These are phyloP conservation scores for Drosophila mercatorum DNA, from an alignment of 2,888 invertebrate genomes.

Conservation along the genomic window DNA sequence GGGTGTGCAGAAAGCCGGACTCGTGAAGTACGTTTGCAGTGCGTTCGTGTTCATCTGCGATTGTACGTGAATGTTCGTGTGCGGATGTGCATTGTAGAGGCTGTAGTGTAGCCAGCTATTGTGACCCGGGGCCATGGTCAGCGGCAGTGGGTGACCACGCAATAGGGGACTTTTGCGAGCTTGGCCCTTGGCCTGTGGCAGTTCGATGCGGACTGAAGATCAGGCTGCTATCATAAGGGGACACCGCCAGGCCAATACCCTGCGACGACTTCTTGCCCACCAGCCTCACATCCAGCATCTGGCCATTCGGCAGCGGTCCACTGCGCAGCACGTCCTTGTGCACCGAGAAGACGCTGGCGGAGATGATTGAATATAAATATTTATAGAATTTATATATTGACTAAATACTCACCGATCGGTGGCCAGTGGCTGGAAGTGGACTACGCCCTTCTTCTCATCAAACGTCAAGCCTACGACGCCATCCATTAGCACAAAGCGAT, in stretches of 20 bases:
- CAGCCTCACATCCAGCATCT: slow-evolving; percentile 90
- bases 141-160: slow-evolving; percentile 39
- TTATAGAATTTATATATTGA: not conserved
- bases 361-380: not conserved
- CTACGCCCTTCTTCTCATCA: slow-evolving; percentile 86
- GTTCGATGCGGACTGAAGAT: slow-evolving; percentile 89
- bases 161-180: slow-evolving; percentile 24
- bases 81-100: slow-evolving; percentile 43
- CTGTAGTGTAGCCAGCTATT: slow-evolving; percentile 54
- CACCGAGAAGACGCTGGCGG: slow-evolving; percentile 89
- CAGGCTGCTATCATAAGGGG: slow-evolving; percentile 90
- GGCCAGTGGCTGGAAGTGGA: slow-evolving; percentile 89
- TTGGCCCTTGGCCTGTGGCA: slow-evolving; percentile 43
- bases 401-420: slow-evolving; percentile 86
- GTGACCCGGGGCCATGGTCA: slow-evolving; percentile 43
- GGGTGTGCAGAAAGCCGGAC: slow-evolving; percentile 57
- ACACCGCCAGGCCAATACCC: slow-evolving; percentile 90
- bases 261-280: slow-evolving; percentile 94
- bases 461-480: slow-evolving; percentile 89
- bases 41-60: slow-evolving; percentile 36
- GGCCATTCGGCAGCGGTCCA: slow-evolving; percentile 89
- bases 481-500: slow-evolving; percentile 88
- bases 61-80: slow-evolving; percentile 22
- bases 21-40: slow-evolving; percentile 71
- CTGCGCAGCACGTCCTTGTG: slow-evolving; percentile 90